A percentile compares a stretch with the other conserved stretches of the same genome.
These are phyloP conservation scores for Caenorhabditis sinica DNA, from an alignment of 2,888 invertebrate species.

Conservation along the genomic window DNA sequence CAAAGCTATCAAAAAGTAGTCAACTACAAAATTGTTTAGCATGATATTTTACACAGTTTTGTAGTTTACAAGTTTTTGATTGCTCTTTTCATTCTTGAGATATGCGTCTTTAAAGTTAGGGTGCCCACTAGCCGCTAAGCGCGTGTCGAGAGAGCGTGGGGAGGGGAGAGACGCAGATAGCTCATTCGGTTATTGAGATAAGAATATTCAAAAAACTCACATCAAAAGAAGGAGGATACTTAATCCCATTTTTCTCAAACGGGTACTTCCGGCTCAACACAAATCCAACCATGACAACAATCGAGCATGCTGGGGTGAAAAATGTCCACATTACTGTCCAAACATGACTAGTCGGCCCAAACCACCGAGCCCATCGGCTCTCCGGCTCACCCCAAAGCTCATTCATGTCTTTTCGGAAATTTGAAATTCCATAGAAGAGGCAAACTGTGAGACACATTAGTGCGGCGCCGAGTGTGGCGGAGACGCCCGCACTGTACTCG, in stretches of 20 bases:
- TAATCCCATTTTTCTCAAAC: neutral
- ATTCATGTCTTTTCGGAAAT: constrained; percentile 30
- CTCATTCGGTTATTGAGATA: too few relatives aligned
- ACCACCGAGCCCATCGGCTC: neutral
- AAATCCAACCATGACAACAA: neutral
- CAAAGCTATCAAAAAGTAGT: too few relatives aligned
- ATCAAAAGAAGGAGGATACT: constrained; percentile 21
- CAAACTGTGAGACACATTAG: constrained; percentile 26
- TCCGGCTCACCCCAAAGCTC: constrained; percentile 29
- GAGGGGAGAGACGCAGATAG: neutral
- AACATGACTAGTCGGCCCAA: constrained; percentile 34
- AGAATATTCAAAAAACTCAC: constrained; percentile 7
- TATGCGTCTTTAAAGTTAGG: too few relatives aligned
- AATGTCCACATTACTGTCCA: constrained; percentile 33
- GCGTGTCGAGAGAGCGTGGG: neutral
- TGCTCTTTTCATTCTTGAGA: too few relatives aligned
- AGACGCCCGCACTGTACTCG: constrained; percentile 62
- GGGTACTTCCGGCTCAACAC: neutral
- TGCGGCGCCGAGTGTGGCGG: constrained; percentile 28
- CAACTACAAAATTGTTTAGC: too few relatives aligned
- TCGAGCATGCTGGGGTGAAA: constrained; percentile 19
- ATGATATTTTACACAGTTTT: too few relatives aligned
- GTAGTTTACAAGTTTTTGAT: too few relatives aligned
- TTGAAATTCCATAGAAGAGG: constrained; percentile 7
- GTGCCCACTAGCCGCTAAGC: too few relatives aligned